A percentile compares a stretch with the other conserved stretches of the same genome.
Conservation (phyloP, 2,113 vertebrate species). For the Murina feae region DNA sequence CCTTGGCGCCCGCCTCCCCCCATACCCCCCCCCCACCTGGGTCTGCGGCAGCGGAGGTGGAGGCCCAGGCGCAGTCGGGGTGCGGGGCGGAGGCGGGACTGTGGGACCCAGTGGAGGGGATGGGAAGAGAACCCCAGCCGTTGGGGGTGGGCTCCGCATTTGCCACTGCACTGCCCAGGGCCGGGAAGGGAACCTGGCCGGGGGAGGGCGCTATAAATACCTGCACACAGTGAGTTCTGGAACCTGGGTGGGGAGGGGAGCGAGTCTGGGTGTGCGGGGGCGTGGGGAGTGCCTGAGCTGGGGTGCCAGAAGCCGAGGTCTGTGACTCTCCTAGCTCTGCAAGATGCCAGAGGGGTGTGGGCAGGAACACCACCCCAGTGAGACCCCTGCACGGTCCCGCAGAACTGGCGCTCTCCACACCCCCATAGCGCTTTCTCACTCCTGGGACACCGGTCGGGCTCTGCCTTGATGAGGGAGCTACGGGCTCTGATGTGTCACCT, state of each 20-base stretch:
- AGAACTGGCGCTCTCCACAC: background rate
- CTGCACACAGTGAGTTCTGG: slow-evolving; percentile 70
- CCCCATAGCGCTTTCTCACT: background rate
- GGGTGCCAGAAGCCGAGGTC: background rate
- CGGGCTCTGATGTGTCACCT: background rate
- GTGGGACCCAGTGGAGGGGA: background rate
- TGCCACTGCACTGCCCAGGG: slow-evolving; percentile 38
- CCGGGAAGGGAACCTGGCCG: slow-evolving; percentile 56
- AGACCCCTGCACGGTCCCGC: background rate
- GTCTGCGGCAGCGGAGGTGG: background rate
- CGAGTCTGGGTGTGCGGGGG: background rate
- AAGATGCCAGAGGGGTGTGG: background rate
- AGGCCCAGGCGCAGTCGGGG: slow-evolving; percentile 56
- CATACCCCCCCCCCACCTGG: background rate
- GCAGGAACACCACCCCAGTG: background rate
- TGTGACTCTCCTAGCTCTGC: background rate
- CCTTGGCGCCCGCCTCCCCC: slow-evolving; percentile 33
- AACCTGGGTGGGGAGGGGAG: slow-evolving; percentile 30
- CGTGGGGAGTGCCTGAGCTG: background rate
- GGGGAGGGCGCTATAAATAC: slow-evolving; percentile 69
- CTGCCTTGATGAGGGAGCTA: background rate
- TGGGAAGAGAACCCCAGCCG: background rate
- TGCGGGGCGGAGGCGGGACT: slow-evolving; percentile 8
- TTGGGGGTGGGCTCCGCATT: background rate
- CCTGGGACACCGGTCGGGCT: background rate